A percentile compares a stretch with the other conserved stretches of the same genome.
Evolutionary conservation across 2,888 invertebrate genomes (phyloP).

Genomic region (Toxonevra muliebris): DNA sequence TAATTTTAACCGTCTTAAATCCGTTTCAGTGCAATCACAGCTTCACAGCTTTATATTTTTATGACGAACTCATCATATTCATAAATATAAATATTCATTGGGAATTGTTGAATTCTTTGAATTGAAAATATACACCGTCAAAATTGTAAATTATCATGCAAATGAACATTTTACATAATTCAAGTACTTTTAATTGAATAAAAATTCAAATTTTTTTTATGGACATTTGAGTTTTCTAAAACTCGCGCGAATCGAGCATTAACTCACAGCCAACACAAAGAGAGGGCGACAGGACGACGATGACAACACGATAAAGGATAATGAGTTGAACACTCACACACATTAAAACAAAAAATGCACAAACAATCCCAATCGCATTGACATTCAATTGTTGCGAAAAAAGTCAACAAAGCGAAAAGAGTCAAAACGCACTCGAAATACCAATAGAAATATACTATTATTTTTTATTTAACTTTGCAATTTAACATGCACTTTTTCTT

Average conservation of each 20-base stretch:
- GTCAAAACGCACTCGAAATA: too few species aligned
- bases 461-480: too few species aligned
- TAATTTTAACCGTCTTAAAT: too few species aligned
- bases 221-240: slow-evolving; percentile 34
- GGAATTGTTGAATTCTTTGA: neutral
- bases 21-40: too few species aligned
- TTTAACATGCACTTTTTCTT: too few species aligned
- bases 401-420: too few species aligned
- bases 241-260: neutral
- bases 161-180: slow-evolving; percentile 18
- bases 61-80: too few species aligned
- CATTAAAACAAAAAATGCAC: slow-evolving; percentile 15
- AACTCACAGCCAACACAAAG: too few species aligned
- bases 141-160: slow-evolving; percentile 16
- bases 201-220: slow-evolving; percentile 52
- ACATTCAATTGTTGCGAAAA: neutral
- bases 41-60: too few species aligned
- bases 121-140: neutral
- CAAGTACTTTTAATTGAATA: slow-evolving; percentile 43
- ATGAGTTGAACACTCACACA: neutral
- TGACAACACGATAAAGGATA: slow-evolving; percentile 2
- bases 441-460: too few species aligned
- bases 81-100: too few species aligned
- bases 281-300: neutral
- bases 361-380: neutral